Evolutionary conservation across 2,113 vertebrate genomes (phyloP), one percentile per base, ranked within the genome.

Genomic region (Laterallus jamaicensis): DNA sequence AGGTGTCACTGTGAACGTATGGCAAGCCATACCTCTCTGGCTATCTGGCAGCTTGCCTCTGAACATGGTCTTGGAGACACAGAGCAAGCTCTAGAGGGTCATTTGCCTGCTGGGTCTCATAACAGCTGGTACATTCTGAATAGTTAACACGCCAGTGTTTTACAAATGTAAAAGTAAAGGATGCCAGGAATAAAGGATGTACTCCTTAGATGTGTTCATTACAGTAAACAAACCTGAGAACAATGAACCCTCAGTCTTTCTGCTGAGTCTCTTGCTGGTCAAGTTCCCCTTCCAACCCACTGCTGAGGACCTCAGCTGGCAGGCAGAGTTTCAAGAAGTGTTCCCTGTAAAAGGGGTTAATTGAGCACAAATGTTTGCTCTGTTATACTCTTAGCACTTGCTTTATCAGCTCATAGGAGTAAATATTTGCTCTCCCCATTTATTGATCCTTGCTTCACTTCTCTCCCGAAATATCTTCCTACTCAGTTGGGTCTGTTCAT

Each of bases 81-180:
- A 59, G 42, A 80, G 50, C 50, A 67, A 67, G 47, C 54, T 82
- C 40, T 59, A 54, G 35, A 86, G 68, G 52, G 85, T 92, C 68
- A 81, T 70, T 82, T 81, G 56, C 68, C 58, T 93, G 54, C 44
- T 92, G 68, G 64, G 68, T 90, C 73, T 94, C 68, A 10, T 83
- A 93, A 86, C 85, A 95, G 88, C 85, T 96, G 90, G 32, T 83
- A 50, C 60, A 50, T 95, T 92, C 54, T 96, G 66, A 78, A 44
- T 58, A 81, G 86, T 94, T 92, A 91, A 81, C 59, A 74, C 3
- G 1, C 26, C 74, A 74, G 64, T 83, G 63, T 37, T 92, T 90
- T 80, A 66, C 55, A 77, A 82, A 96, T 80, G 37, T 40, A 63
- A 73, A 88, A 88, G 66, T 60, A 60, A 85, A 77, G 67, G 29